Evolutionary conservation across 1,140 invertebrate genomes (phyloP), one percentile per base, ranked within the genome.

Genomic region (Macrostomum lignano): DNA sequence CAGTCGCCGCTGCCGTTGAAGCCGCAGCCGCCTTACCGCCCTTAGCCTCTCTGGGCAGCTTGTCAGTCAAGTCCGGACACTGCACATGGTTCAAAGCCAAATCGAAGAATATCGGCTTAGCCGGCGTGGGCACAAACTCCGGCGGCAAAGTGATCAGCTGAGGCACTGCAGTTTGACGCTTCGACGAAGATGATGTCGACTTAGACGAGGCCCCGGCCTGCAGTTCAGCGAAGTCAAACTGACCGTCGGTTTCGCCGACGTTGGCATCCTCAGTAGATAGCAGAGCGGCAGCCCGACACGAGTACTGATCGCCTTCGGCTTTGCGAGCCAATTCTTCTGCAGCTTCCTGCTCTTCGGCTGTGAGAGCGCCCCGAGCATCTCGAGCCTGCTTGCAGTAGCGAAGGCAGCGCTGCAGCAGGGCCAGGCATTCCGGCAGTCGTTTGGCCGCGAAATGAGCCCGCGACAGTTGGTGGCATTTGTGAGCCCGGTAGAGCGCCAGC

Each of bases 31-130:
- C 3, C 37, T 37, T 21, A 22, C 66, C 65, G 31, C 33, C 37
- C 21, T 30, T 23, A 13, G 30, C 34, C 21, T 58, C 50, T 33
- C 50, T 45, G 50, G 63, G 51, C 54, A 61, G 49, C 68, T 69
- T 60, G 55, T 74, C n/a, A n/a, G n/a, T 71, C 36, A 91, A 51
- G 31, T 72, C 70, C 0, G 81, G 84, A 43, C 84, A 72, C 46
- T 78, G 70, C 2, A 88, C 62, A 49, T 81, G 73, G 56, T 86
- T 86, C 36, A 81, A 68, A 1, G 84, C 84, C 37, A 94, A 58
- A 58, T 94, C 84, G 48, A 88, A 93, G 61, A 91, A 93, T 6
- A 93, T 47, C 1, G 82, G 82, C 47, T 91, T 84, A 51, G 76
- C 81, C 3, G 79, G 72, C 45, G 88, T 72, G 0, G 78, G 71